Percentiles rank a stretch among this genome's conserved stretches.
phyloP scores from a whole-genome alignment of 1,140 invertebrate genomes.

The Macrotrachela quadricornifera region DNA sequence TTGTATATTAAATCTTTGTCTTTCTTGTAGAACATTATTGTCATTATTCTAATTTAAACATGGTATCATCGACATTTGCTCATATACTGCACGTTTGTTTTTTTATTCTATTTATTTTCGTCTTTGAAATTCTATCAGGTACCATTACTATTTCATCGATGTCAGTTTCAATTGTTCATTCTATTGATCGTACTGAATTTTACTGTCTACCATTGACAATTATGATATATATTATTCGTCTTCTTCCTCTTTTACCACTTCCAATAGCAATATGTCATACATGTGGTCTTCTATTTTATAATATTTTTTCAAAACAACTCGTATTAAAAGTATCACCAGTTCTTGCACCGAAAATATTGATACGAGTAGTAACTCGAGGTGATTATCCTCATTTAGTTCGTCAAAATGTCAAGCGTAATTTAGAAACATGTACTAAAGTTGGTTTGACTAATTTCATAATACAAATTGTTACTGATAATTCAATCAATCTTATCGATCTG shows the following conservation, averaged over 20 bases:
- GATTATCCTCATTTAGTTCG: constrained; percentile 74
- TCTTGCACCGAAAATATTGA: constrained; percentile 77
- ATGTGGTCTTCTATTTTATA: constrained; percentile 65
- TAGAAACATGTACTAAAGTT: constrained; percentile 63
- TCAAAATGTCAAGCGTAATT: constrained; percentile 63
- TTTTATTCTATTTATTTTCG: no score
- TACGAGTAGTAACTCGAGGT: constrained; percentile 77
- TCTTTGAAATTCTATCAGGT: no score
- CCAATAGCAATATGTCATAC: constrained; percentile 41
- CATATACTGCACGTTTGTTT: no score
- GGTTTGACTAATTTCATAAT: constrained; percentile 87
- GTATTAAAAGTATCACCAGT: constrained; percentile 60
- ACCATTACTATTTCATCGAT: no score
- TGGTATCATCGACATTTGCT: no score
- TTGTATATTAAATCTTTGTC: no score
- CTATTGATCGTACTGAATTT: no score
- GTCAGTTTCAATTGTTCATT: no score
- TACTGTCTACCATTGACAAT: no score
- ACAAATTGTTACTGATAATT: constrained; percentile 85
- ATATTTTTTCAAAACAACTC: constrained; percentile 80
- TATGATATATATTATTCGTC: constrained; percentile 13
- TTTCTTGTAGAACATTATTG: no score
- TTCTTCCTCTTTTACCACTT: constrained; percentile 13
- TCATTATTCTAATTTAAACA: no score
- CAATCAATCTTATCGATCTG: constrained; percentile 36